Conservation (phyloP, 2,797 vertebrate genomes). For the Amniataba percoides region DNA sequence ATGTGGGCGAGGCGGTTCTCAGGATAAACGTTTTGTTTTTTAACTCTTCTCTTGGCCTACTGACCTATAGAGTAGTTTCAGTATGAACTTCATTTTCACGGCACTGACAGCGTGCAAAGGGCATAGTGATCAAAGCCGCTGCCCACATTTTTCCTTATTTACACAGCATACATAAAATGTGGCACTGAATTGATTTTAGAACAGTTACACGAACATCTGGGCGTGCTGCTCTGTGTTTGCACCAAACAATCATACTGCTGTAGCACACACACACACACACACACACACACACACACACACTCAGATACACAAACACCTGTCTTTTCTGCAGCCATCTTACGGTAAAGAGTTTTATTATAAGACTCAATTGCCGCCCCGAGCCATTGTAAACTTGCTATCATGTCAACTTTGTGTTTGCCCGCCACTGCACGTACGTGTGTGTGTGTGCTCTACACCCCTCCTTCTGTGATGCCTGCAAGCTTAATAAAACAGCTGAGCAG, state of each 20-base stretch:
- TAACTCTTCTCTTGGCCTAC: not conserved
- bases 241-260: conserved; percentile 25
- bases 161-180: conserved; percentile 19
- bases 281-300: conserved; percentile 43
- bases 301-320: conserved; percentile 49
- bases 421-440: conserved; percentile 1
- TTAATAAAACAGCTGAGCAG: conserved; percentile 24
- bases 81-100: not conserved
- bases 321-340: conserved; percentile 37
- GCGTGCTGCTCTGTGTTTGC: conserved; percentile 47
- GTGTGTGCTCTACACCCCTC: not conserved
- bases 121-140: not conserved
- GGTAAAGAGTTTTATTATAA: conserved; percentile 37
- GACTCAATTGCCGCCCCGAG: conserved; percentile 27
- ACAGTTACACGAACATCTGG: conserved; percentile 46
- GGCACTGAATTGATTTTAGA: conserved; percentile 35
- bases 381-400: conserved; percentile 33
- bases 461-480: conserved; percentile 8
- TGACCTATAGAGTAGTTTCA: not conserved
- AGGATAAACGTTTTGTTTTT: not conserved
- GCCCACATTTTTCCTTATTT: conserved; percentile 20
- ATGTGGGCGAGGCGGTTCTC: not conserved
- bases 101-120: not conserved
- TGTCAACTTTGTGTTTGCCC: conserved; percentile 25
- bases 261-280: conserved; percentile 9